Base-by-base conservation (phyloP, 2,888 invertebrate genomes). In the Formica aserva region DNA sequence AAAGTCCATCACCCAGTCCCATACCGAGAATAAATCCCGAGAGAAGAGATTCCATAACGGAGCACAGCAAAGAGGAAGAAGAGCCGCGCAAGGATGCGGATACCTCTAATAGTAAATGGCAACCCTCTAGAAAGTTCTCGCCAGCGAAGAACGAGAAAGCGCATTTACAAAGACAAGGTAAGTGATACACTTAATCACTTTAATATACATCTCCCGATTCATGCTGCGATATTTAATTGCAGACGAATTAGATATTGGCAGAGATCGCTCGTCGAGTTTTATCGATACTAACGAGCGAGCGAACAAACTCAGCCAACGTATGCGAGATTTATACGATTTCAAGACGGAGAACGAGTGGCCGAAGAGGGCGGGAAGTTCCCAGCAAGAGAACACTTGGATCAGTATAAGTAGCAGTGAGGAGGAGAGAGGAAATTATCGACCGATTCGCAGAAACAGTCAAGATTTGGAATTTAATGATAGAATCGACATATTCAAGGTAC, bases 291-390 rank as follows among this genome's bases (percentile, higher is more conserved):
- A 57, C 38, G 87, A 87, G 32, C 86, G 83, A 66, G 85, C 89
- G 8, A 84, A 77, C 15, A 72, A 85, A n/a, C 81, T 93, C n/a
- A 93, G 88, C n/a, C 92, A 93, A 69, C 91, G 93, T 22, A 90
- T 94, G 74, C 87, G 89, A 18, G 94, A 94, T 38, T 82, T 94
- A 0, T 94, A 94, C 77, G 93, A 94, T 74, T 91, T 94, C 45
- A 92, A 93, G 62, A 93, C 90, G 6, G 94, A 93, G 63, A 89
- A 92, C 35, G 93, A 94, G 55, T 93, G 92, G 91, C 92, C 93
- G 13, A 91, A 89, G 55, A 91, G 89, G 35, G 77, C 90, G 63
- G 82, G 65, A 4, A 78, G 82, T 8, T 81, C 69, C 6, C 81
- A 84, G 26, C 87, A 83, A n/a, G 87, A 90, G 8, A 83, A 78